These are phyloP conservation scores for Oryzias melastigma DNA, from an alignment of 2,113 vertebrate genomes.

Conservation along the genomic window DNA sequence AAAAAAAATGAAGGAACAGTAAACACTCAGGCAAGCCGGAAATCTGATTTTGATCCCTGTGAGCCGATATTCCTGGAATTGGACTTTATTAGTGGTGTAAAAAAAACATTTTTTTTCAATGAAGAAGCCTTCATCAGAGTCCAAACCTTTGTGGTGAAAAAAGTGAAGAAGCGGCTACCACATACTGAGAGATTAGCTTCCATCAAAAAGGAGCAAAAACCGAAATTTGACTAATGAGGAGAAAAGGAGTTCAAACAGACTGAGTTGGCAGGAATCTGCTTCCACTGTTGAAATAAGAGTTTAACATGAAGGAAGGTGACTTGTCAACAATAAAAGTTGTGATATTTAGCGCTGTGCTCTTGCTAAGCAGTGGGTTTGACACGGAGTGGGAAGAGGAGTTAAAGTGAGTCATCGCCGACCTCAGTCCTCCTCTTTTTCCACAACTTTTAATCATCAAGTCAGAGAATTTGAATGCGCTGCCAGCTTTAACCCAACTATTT, in stretches of 20 bases:
- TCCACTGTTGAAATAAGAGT: background rate
- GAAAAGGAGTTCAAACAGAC: background rate
- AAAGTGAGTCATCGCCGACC: constrained; percentile 38
- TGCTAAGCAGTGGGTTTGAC: constrained; percentile 34
- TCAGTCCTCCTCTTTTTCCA: constrained; percentile 40
- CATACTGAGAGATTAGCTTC: too few species aligned
- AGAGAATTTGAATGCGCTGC: constrained; percentile 26
- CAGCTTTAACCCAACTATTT: constrained; percentile 1
- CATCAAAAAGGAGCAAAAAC: background rate
- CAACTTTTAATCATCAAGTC: constrained; percentile 26
- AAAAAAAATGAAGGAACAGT: constrained; percentile 37
- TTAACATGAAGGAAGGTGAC: background rate
- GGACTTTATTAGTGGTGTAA: constrained; percentile 45
- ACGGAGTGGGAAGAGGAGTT: constrained; percentile 23
- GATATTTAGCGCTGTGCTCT: constrained; percentile 22
- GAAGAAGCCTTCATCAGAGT: constrained; percentile 19
- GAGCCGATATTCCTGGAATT: constrained; percentile 53
- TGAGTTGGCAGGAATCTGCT: background rate
- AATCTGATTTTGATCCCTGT: constrained; percentile 28
- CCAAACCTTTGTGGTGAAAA: constrained; percentile 7
- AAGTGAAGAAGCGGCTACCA: background rate
- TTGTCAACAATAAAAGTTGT: constrained; percentile 3
- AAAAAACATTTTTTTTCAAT: constrained; percentile 12
- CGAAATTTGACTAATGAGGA: background rate
- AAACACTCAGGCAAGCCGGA: constrained; percentile 47